Evolutionary conservation across 2,888 invertebrate genomes (phyloP).

Genomic region (Cheilosia soror): DNA sequence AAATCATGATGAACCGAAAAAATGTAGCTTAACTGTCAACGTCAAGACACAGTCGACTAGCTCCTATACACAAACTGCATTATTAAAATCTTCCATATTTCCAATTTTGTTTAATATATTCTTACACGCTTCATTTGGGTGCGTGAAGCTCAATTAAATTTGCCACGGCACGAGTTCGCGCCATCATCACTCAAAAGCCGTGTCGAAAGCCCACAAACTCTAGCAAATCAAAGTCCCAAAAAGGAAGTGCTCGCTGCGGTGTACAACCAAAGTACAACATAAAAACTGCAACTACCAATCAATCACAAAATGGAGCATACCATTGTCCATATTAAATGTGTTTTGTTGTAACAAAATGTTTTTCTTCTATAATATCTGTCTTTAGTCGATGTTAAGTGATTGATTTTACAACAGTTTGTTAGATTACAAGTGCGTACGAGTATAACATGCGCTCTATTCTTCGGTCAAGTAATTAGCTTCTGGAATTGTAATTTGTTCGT

Average conservation of each 20-base stretch:
- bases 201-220: constrained; percentile 40
- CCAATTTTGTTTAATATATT: constrained; percentile 56
- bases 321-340: constrained; percentile 63
- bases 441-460: constrained; percentile 15
- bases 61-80: no score
- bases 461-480: constrained; percentile 63
- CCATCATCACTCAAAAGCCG: constrained; percentile 45
- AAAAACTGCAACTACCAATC: constrained; percentile 61
- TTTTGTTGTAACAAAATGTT: constrained; percentile 21
- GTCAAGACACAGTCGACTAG: no score
- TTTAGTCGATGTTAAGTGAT: constrained; percentile 66
- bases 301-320: constrained; percentile 71
- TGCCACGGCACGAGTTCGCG: constrained; percentile 57
- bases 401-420: constrained; percentile 70
- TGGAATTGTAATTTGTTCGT: constrained; percentile 71
- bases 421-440: constrained; percentile 33
- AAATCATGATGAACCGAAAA: no score
- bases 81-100: constrained; percentile 27
- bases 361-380: constrained; percentile 17
- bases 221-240: constrained; percentile 54
- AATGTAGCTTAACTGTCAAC: no score
- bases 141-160: constrained; percentile 70
- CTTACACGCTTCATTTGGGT: constrained; percentile 38
- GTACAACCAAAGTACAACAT: constrained; percentile 26
- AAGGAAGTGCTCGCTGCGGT: constrained; percentile 60